Base-by-base conservation (phyloP, 2,888 invertebrate genomes). In the Euspilapteryx auroguttella region DNA sequence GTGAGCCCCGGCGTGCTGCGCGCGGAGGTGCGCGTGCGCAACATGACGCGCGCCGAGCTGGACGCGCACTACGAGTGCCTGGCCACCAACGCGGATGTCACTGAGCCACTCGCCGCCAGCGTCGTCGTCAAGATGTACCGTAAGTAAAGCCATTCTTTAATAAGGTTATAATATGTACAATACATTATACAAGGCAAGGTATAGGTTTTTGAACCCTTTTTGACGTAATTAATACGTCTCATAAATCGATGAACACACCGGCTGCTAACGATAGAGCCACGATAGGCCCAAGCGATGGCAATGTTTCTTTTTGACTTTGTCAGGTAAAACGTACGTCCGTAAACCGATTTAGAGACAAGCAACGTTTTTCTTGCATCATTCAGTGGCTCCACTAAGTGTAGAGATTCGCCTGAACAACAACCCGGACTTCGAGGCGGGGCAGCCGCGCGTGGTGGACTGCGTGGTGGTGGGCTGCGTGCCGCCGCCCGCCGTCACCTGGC, bases 371-470 rank as follows among this genome's bases (percentile, higher is more conserved):
- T n/a, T n/a, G n/a, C n/a, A n/a, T n/a, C n/a, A n/a, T n/a, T 4
- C 42, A 73, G 73, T 64, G 31, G 58, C 69, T 0, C 64, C 68
- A 0, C 24, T 66, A 1, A 58, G 49, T 20, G 58, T 73, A 2
- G 59, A 68, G 31, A 64, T 75, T 2, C 56, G 66, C 0, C 29
- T 69, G 22, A 56, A 71, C 39, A 50, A 66, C 32, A 66, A 68
- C 34, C 38, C 41, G 1, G 49, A 66, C 41, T 68, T 75, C 39
- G 73, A 69, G 30, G 58, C 54, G 0, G 69, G 66, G 0, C 52
- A 57, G 24, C 71, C 73, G 0, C 49, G 71, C 0, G 62, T 69
- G 0, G 59, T 69, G 1, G 73, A 71, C 39, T 75, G 73, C 29
- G 56, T 73, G 5, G 63, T 73, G 1, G 51, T 63, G 2, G 73